phyloP scores from a whole-genome alignment of 2,113 vertebrate genomes.

The Calyptommatus sinebrachiatus region DNA sequence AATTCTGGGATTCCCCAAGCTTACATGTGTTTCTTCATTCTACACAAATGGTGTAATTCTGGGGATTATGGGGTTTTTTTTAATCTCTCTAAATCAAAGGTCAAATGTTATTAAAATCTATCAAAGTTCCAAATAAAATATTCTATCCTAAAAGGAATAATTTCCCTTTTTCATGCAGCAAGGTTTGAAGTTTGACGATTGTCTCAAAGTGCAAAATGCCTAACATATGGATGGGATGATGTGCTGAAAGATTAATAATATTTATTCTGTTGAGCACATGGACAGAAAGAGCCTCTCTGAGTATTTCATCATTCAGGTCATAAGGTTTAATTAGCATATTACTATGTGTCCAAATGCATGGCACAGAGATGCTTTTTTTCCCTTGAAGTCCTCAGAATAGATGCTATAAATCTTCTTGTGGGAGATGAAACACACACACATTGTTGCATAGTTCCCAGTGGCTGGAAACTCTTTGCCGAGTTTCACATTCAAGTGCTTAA shows the following conservation, averaged over 20 bases:
- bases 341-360: slow-evolving; percentile 67
- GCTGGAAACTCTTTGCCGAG: slow-evolving; percentile 54
- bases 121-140: not conserved
- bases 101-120: not conserved
- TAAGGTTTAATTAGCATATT: slow-evolving; percentile 73
- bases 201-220: slow-evolving; percentile 25
- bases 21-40: not conserved
- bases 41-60: not conserved
- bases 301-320: slow-evolving; percentile 66
- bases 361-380: slow-evolving; percentile 34
- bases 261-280: slow-evolving; percentile 22
- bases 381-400: slow-evolving; percentile 67
- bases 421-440: slow-evolving; percentile 44
- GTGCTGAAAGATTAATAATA: slow-evolving; percentile 10
- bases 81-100: not conserved
- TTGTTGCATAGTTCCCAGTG: slow-evolving; percentile 58
- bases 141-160: not conserved
- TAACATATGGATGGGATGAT: not conserved
- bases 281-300: slow-evolving; percentile 47
- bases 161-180: not conserved
- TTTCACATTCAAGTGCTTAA: slow-evolving; percentile 61
- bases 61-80: no score
- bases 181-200: slow-evolving; percentile 3
- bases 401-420: slow-evolving; percentile 67
- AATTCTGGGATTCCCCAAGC: not conserved